Evolutionary conservation across 2,888 invertebrate genomes (phyloP).

Genomic region (Ichneumoninae sp.): DNA sequence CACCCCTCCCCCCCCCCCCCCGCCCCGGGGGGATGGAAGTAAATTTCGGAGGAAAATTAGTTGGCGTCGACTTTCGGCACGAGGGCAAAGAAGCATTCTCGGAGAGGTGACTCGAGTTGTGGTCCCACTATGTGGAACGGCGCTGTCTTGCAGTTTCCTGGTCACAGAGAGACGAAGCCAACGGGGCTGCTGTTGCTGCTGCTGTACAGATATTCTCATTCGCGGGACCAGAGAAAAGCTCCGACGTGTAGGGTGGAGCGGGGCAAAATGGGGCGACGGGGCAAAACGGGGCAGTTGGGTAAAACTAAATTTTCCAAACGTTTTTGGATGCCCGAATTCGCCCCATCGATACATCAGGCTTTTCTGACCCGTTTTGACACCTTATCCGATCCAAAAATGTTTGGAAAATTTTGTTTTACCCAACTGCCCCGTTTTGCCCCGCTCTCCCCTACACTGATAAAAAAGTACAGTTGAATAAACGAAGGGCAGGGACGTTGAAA

Average conservation of each 20-base stretch:
- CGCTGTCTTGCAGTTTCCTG: constrained; percentile 39
- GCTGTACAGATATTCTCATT: background rate
- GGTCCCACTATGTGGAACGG: background rate
- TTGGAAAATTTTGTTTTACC: too few species aligned
- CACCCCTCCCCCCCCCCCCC: background rate
- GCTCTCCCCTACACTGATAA: too few species aligned
- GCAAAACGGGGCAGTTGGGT: too few species aligned
- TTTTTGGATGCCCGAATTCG: too few species aligned
- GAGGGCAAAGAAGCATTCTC: constrained; percentile 61
- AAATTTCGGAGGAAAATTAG: constrained; percentile 70
- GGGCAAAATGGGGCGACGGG: too few species aligned
- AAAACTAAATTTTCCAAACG: too few species aligned
- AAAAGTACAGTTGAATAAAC: too few species aligned
- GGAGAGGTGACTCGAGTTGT: constrained; percentile 22
- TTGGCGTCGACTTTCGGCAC: constrained; percentile 69
- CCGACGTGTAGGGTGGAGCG: background rate
- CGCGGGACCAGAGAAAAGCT: background rate
- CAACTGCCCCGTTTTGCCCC: too few species aligned
- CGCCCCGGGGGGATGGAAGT: background rate
- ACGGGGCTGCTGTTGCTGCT: background rate
- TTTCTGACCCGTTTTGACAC: too few species aligned
- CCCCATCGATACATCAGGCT: too few species aligned
- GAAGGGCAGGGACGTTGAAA: too few species aligned
- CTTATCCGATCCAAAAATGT: too few species aligned
- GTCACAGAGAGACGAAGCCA: background rate